Evolutionary conservation across 2,888 invertebrate genomes (phyloP).

Genomic region (Monochamus alternatus): DNA sequence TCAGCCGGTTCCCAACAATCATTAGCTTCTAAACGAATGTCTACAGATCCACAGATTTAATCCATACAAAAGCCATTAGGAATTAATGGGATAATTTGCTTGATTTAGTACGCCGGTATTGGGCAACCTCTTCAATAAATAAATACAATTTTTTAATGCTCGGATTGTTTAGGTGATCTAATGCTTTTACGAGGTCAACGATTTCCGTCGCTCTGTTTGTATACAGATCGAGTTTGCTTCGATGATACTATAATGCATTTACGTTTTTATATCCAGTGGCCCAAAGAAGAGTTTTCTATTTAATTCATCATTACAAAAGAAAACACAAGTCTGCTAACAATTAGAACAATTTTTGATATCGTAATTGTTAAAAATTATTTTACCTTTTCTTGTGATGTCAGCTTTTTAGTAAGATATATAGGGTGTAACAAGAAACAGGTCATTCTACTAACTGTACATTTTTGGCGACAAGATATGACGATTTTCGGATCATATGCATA

Average conservation of each 20-base stretch:
- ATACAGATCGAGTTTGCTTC: constrained; percentile 29
- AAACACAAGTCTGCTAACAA: no score
- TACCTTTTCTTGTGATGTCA: no score
- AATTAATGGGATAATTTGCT: constrained; percentile 23
- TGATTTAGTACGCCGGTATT: constrained; percentile 15
- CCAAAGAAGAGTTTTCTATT: not conserved
- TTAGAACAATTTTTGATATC: no score
- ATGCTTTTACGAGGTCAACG: constrained; percentile 41
- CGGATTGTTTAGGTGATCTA: constrained; percentile 36
- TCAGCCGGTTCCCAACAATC: constrained; percentile 3
- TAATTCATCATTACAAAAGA: no score
- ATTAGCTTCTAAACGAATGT: not conserved
- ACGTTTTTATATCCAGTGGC: constrained; percentile 25
- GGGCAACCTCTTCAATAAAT: constrained; percentile 19
- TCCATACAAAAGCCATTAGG: constrained; percentile 7
- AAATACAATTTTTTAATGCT: not conserved
- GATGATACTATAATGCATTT: constrained; percentile 38
- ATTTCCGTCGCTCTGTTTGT: constrained; percentile 37
- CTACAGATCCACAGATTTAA: constrained; percentile 12
- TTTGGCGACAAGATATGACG: no score
- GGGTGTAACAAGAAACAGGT: no score
- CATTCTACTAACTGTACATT: no score
- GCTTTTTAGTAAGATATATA: no score
- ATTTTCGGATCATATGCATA: no score
- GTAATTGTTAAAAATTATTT: no score